A percentile compares a stretch with the other conserved stretches of the same genome.
Evolutionary conservation across 2,888 invertebrate genomes (phyloP).

Genomic region (Artemia sinica): DNA sequence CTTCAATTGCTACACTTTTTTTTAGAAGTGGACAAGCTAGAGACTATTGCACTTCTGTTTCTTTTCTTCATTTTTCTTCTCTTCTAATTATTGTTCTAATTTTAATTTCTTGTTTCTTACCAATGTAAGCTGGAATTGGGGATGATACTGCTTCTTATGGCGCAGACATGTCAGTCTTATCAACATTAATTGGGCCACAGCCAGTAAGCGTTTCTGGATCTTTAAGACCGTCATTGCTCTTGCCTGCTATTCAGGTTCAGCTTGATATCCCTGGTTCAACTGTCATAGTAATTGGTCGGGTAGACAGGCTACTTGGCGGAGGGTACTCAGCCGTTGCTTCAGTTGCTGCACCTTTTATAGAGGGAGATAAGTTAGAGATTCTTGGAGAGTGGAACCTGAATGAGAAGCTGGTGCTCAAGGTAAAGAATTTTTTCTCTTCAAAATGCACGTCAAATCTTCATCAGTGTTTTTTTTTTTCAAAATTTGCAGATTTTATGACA

Average conservation of each 20-base stretch:
- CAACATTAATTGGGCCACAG: background rate
- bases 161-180: background rate
- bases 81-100: too few relatives aligned
- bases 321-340: background rate
- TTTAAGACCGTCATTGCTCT: background rate
- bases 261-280: conserved; percentile 8
- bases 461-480: too few relatives aligned
- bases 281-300: background rate
- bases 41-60: background rate
- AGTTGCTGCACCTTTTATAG: background rate
- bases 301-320: background rate
- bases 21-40: background rate
- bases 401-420: conserved; percentile 2
- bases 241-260: background rate
- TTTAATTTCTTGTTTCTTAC: background rate
- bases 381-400: background rate
- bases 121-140: background rate
- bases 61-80: too few relatives aligned
- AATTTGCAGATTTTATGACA: too few relatives aligned
- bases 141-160: background rate
- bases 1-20: background rate
- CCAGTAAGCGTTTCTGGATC: background rate
- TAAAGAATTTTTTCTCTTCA: background rate
- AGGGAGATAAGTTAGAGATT: background rate
- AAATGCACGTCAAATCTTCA: too few relatives aligned